These are phyloP conservation scores for Bufotes viridis DNA, from an alignment of 2,797 vertebrate genomes.

Conservation along the genomic window DNA sequence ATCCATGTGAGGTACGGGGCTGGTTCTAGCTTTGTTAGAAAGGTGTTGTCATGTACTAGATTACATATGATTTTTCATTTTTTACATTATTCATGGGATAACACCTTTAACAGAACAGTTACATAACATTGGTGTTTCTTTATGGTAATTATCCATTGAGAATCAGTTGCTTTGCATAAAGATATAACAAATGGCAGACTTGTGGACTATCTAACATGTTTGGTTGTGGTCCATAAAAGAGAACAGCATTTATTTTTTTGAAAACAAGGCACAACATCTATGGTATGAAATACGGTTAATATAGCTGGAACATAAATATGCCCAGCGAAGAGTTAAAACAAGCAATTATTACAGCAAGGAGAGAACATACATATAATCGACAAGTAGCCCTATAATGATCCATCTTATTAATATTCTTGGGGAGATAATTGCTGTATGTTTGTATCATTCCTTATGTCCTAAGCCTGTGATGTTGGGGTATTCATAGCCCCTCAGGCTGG, in stretches of 20 bases:
- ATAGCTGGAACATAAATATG: not conserved
- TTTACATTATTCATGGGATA: too few relatives aligned
- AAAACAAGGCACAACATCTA: not conserved
- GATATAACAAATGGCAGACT: not conserved
- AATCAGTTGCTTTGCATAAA: not conserved
- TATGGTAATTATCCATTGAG: too few relatives aligned
- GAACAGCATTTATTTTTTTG: not conserved
- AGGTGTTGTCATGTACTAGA: too few relatives aligned
- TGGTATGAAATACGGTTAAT: not conserved
- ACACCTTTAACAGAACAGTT: too few relatives aligned
- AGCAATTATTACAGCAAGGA: slow-evolving; percentile 4
- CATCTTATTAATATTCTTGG: slow-evolving; percentile 36
- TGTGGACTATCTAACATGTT: not conserved
- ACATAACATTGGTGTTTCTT: too few relatives aligned
- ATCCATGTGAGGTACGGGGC: too few relatives aligned
- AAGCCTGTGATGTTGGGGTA: slow-evolving; percentile 44
- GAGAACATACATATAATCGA: slow-evolving; percentile 5
- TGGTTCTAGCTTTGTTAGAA: too few relatives aligned
- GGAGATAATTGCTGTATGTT: slow-evolving; percentile 48
- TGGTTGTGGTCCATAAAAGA: not conserved
- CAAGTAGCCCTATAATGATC: slow-evolving; percentile 31
- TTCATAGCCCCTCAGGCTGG: slow-evolving; percentile 38
- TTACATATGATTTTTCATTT: too few relatives aligned
- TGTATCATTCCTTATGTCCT: slow-evolving; percentile 23
- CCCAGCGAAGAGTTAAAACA: not conserved